Evolutionary conservation across 2,888 invertebrate species (phyloP).

Genomic region (Tenthredo livida): DNA sequence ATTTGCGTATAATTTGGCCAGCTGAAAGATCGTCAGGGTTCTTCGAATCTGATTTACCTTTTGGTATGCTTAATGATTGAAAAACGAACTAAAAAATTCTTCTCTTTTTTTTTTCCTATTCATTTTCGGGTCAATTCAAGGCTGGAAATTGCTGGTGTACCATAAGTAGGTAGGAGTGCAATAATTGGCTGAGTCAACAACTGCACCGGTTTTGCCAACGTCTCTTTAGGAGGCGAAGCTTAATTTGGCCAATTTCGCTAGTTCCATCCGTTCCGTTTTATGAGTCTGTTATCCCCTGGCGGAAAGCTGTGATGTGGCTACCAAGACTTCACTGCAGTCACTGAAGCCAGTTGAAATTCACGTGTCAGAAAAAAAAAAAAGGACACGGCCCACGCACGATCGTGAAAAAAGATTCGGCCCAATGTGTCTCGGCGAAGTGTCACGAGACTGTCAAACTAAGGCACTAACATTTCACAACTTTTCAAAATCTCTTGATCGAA

Average conservation of each 20-base stretch:
- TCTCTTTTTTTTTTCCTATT: neutral
- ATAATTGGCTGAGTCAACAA: conserved; percentile 1
- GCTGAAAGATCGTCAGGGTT: neutral
- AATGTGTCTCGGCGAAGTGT: neutral
- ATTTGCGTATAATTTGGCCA: neutral
- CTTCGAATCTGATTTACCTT: neutral
- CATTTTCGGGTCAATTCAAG: neutral
- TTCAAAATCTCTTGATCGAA: too few species aligned
- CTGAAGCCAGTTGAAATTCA: neutral
- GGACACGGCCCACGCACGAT: neutral
- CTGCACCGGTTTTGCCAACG: neutral
- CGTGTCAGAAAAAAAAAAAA: neutral
- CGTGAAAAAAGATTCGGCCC: neutral
- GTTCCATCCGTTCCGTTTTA: conserved; percentile 39
- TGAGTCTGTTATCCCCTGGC: conserved; percentile 4
- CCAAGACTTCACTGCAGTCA: neutral
- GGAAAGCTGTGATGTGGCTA: neutral
- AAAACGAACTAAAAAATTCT: neutral
- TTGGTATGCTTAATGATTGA: neutral
- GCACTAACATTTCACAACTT: neutral
- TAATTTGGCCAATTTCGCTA: conserved; percentile 40
- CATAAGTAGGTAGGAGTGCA: neutral
- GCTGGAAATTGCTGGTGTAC: neutral
- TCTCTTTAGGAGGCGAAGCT: conserved; percentile 12
- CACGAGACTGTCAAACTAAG: neutral